Evolutionary conservation across 2,888 invertebrate genomes (phyloP), one percentile per base, ranked within the genome.

Genomic region (Ashinkailepas kermadecensis): DNA sequence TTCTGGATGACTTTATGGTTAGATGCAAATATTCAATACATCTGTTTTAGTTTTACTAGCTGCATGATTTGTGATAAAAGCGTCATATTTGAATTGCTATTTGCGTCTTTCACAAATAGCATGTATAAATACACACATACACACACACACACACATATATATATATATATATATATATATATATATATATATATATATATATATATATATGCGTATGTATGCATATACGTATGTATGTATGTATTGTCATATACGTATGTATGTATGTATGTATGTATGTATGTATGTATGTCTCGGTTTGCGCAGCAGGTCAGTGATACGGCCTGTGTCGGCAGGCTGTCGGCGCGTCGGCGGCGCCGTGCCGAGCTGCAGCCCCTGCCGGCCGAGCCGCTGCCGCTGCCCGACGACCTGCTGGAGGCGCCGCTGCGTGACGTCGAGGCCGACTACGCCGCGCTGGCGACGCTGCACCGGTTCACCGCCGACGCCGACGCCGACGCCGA

Each of bases 371-470:
- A 12, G n/a, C 13, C 18, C 39, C 80, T 62, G 64, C 67, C 57
- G 54, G 78, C 7, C 62, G 23, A 25, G 81, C 64, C 80, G 65
- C 81, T 62, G 81, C 70, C 67, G 54, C 65, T 80, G 74, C 74
- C 54, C 67, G 56, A 81, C 82, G 80, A 64, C 39, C 39, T 39
- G 39, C 83, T 82, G 56, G 39, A n/a, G 57, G 59, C 12, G 57
- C 81, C 65, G 65, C 70, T 25, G 92, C 0, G 91, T 91, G 39
- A 91, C 92, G 0, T 87, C 92, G 78, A 89, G 92, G 83, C 92
- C 91, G 85, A 91, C 90, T 9, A 88, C 89, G 6, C 82, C 83
- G 13, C 87, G 88, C 70, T 90, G 90, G 81, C 70, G 39, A 6
- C 70, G 70, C 70, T 23, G 23, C 70, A 39, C 39, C 70, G 15